Evolutionary conservation across 2,797 vertebrate genomes (phyloP).

Genomic region (Xenentodon cancila): DNA sequence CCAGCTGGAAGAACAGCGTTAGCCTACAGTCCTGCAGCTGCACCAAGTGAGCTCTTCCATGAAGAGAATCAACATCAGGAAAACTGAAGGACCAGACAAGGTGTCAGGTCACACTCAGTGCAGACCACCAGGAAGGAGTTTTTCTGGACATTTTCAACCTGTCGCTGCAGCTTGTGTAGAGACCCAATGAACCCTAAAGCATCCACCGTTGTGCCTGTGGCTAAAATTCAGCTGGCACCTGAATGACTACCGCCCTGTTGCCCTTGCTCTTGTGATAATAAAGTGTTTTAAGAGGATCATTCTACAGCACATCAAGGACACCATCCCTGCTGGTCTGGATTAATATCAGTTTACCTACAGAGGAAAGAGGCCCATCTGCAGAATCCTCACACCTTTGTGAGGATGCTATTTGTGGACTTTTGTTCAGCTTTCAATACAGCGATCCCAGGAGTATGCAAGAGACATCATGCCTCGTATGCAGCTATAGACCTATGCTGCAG

Average conservation of each 20-base stretch:
- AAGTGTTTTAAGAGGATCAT: neutral
- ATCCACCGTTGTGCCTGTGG: neutral
- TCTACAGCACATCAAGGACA: neutral
- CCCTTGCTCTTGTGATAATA: neutral
- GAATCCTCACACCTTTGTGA: too few relatives aligned
- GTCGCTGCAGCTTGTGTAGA: neutral
- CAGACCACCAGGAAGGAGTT: neutral
- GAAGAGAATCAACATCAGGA: too few relatives aligned
- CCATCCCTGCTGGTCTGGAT: neutral
- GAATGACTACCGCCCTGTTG: neutral
- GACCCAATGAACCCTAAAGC: neutral
- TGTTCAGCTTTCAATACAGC: too few relatives aligned
- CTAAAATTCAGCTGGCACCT: neutral
- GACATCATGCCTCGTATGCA: too few relatives aligned
- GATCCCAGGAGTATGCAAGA: too few relatives aligned
- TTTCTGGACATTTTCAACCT: neutral
- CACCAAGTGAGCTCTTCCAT: neutral
- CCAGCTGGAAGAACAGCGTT: neutral
- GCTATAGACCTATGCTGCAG: too few relatives aligned
- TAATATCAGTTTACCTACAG: neutral
- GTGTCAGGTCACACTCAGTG: too few relatives aligned
- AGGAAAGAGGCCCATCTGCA: too few relatives aligned
- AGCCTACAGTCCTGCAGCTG: neutral
- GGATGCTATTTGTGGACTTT: too few relatives aligned
- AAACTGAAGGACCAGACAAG: too few relatives aligned